Conservation (phyloP, 2,797 vertebrate species). For the Danio tinwini region DNA sequence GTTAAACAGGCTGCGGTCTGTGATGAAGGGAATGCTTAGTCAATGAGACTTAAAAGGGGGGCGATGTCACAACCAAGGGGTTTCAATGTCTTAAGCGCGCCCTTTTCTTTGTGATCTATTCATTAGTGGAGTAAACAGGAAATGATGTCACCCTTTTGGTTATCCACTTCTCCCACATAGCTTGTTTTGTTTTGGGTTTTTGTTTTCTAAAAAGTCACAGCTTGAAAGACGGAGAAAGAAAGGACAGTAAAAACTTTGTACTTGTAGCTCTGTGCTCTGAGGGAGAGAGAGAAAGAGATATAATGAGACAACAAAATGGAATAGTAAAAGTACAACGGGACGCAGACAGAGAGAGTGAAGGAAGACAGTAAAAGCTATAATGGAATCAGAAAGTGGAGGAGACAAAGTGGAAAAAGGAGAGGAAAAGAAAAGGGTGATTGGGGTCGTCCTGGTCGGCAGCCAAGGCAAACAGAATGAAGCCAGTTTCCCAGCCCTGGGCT, state of each 20-base stretch:
- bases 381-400: slow-evolving; percentile 54
- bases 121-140: slow-evolving; percentile 69
- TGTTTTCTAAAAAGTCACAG: slow-evolving; percentile 63
- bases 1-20: slow-evolving; percentile 13
- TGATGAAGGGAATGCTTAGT: slow-evolving; percentile 22
- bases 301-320: slow-evolving; percentile 46
- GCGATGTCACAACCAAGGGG: background rate
- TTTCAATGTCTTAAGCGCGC: slow-evolving; percentile 28
- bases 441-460: slow-evolving; percentile 63
- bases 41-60: background rate
- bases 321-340: slow-evolving; percentile 46
- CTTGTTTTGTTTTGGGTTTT: slow-evolving; percentile 42
- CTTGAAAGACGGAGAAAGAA: slow-evolving; percentile 37
- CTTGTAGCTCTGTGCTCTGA: slow-evolving; percentile 21
- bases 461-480: slow-evolving; percentile 67
- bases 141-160: slow-evolving; percentile 68
- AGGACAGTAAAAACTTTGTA: slow-evolving; percentile 21
- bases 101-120: slow-evolving; percentile 60
- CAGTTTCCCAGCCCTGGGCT: slow-evolving; percentile 67
- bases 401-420: slow-evolving; percentile 57
- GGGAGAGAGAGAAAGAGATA: slow-evolving; percentile 12
- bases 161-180: slow-evolving; percentile 60
- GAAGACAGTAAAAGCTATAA: slow-evolving; percentile 48
- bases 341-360: slow-evolving; percentile 5
- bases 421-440: slow-evolving; percentile 61